These are phyloP conservation scores for Chaetops frenatus DNA, from an alignment of 2,113 vertebrate species.

Conservation along the genomic window DNA sequence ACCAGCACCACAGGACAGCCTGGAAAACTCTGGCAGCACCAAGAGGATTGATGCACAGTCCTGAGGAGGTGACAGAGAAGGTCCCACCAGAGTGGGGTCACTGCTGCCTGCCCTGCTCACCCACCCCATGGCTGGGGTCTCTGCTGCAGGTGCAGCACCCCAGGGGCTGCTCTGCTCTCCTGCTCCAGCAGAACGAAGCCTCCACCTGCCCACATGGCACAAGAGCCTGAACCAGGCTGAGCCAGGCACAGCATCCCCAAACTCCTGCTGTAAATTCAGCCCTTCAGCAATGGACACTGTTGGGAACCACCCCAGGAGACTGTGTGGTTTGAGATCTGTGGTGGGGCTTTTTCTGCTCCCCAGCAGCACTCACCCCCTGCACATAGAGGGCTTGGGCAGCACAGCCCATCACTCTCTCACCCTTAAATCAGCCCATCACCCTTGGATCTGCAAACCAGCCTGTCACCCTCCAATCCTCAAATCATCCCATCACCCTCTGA, in stretches of 20 bases:
- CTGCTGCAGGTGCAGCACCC: not conserved
- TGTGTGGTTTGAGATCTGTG: not conserved
- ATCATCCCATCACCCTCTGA: not conserved
- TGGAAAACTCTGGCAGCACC: not conserved
- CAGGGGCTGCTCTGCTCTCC: not conserved
- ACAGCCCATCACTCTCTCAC: not conserved
- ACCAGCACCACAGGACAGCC: fast-evolving
- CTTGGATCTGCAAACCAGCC: no score
- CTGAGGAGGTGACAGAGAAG: not conserved
- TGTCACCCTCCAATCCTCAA: not conserved
- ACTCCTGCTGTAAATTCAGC: fast-evolving
- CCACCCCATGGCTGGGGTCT: fast-evolving
- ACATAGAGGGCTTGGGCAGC: not conserved
- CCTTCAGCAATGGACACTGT: fast-evolving
- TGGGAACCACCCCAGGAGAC: not conserved
- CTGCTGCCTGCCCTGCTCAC: not conserved
- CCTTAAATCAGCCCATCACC: not conserved
- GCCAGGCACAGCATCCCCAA: not conserved
- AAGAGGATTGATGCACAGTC: fast-evolving
- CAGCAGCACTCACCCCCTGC: not conserved
- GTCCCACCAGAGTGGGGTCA: not conserved
- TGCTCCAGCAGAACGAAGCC: not conserved
- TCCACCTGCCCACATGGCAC: not conserved
- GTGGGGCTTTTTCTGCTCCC: not conserved
- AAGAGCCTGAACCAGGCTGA: not conserved